Evolutionary conservation across 2,888 invertebrate species (phyloP), one percentile per base, ranked within the genome.

Genomic region (Azorinus chamasolen): DNA sequence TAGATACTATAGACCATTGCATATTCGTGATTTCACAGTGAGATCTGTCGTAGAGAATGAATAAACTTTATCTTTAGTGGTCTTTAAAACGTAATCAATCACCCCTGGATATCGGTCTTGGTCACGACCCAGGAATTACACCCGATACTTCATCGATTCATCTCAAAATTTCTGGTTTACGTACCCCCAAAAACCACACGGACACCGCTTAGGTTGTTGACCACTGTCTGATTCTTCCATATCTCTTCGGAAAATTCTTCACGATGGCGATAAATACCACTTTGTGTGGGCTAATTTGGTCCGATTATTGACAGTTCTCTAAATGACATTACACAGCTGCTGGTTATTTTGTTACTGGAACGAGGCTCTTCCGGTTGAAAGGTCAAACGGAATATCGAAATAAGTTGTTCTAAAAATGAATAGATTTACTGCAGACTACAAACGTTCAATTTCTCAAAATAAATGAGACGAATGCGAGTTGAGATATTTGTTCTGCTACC

Each of bases 131-230:
- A 65, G 53, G 22, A 54, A 55, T n/a, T 55, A 10, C 41, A 46
- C 37, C 50, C 39, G 32, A 32, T 32, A 32, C 4, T 32, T 32
- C 32, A 32, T 32, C 32, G 32, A 32, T 32, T 32, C 5, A 32
- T 32, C 32, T 6, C 32, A 32, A 32, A 10, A 6, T 32, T 32
- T 10, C 10, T 4, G 18, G 18, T 18, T 53, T 58, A 70, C 87
- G 87, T 85, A 90, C 90, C 90, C 90, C 87, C 89, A 90, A 83
- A 90, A 90, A 64, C 90, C 90, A 83, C 90, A 90, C 20, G 89
- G 88, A 79, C 90, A 90, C 63, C 87, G 78, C 64, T 79, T 81
- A 41, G 86, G 87, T 74, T 87, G 87, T 76, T 89, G 85, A 61
- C 88, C 84, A 75, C 88, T 89, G 70, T 88, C 88, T 48, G 90